These are phyloP conservation scores for Antedon mediterranea DNA, from an alignment of 53 echinoderm and acorn worm species.

Conservation along the genomic window DNA sequence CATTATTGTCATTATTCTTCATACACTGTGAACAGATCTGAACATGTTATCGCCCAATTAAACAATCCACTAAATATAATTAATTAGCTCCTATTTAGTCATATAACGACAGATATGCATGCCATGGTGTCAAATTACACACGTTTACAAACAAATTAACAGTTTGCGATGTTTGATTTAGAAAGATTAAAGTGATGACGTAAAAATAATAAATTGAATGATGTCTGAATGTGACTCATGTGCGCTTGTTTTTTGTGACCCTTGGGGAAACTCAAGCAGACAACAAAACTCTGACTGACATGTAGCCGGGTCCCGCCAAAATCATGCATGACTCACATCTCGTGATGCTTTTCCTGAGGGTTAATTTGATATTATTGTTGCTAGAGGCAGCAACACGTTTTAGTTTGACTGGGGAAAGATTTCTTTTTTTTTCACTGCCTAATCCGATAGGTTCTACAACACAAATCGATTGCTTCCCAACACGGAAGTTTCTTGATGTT, in stretches of 20 bases:
- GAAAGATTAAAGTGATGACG: neutral
- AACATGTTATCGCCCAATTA: no score
- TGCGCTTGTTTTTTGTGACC: neutral
- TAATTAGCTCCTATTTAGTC: no score
- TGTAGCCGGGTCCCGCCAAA: neutral
- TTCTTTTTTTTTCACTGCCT: neutral
- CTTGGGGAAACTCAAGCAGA: neutral
- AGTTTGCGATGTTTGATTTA: no score
- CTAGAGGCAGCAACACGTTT: neutral
- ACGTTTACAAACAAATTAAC: no score
- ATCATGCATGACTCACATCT: neutral
- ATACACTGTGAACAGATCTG: no score
- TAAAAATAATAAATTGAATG: neutral
- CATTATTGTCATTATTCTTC: no score
- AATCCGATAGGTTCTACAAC: neutral
- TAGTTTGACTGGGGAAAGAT: neutral
- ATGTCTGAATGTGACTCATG: neutral
- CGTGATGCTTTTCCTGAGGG: neutral
- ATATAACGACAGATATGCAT: no score
- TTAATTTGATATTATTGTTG: neutral
- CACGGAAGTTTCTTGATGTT: neutral
- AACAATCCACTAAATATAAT: no score
- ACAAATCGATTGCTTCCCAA: neutral
- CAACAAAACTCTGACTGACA: neutral
- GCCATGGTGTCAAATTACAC: no score